phyloP scores from a whole-genome alignment of 1,140 invertebrate species.

The Trachymyrmex cornetzi region DNA sequence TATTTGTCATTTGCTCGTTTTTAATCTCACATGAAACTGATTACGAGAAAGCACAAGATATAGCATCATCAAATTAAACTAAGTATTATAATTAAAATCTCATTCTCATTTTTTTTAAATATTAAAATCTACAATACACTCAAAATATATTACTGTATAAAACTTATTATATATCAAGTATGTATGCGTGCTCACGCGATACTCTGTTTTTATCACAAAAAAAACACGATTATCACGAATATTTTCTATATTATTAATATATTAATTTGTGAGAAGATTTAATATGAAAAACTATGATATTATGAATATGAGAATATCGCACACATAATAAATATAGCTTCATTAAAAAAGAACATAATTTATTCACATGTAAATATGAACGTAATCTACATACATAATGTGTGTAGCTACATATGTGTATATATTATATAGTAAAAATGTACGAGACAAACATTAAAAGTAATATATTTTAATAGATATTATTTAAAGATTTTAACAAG shows the following conservation, averaged over 20 bases:
- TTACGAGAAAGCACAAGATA: neutral
- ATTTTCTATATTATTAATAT: constrained; percentile 4
- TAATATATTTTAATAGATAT: constrained; percentile 43
- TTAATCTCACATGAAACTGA: neutral
- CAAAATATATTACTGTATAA: neutral
- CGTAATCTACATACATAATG: constrained; percentile 65
- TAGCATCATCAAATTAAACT: neutral
- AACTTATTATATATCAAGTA: constrained; percentile 5
- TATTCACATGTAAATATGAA: constrained; percentile 72
- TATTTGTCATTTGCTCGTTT: neutral
- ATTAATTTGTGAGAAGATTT: neutral
- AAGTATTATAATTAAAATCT: neutral
- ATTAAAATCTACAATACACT: neutral
- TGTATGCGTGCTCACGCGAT: neutral
- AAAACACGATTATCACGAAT: neutral
- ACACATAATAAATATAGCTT: neutral
- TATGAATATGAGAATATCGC: neutral
- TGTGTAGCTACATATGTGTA: constrained; percentile 41
- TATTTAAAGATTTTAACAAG: constrained; percentile 56
- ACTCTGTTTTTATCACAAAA: neutral
- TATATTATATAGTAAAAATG: constrained; percentile 62
- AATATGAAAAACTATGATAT: neutral
- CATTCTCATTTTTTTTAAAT: neutral
- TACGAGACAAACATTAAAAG: constrained; percentile 21
- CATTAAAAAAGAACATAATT: constrained; percentile 68